Percentiles rank a stretch among this genome's conserved stretches.
These are phyloP conservation scores for Latrodectus hesperus DNA, from an alignment of 2,888 invertebrate genomes.

Conservation along the genomic window DNA sequence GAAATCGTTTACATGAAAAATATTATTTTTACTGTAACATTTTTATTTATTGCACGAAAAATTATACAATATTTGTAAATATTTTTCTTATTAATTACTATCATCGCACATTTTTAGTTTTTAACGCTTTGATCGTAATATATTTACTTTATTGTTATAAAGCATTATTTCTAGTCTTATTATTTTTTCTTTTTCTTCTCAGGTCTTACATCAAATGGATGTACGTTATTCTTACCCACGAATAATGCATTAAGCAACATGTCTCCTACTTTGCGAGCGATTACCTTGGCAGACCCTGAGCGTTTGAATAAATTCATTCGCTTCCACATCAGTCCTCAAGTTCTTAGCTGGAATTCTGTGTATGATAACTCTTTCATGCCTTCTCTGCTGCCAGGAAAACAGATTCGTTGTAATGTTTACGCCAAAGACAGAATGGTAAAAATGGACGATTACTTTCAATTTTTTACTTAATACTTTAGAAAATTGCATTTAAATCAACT, in stretches of 20 bases:
- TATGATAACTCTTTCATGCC: slow-evolving; percentile 61
- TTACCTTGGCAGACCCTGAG: slow-evolving; percentile 52
- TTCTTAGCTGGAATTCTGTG: slow-evolving; percentile 46
- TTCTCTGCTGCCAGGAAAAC: slow-evolving; percentile 53
- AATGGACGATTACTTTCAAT: background rate
- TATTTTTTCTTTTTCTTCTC: background rate
- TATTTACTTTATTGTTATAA: background rate
- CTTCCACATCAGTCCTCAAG: slow-evolving; percentile 67
- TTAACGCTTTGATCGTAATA: background rate
- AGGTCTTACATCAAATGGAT: slow-evolving; percentile 35
- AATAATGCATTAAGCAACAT: slow-evolving; percentile 68
- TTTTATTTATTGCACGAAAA: background rate
- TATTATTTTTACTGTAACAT: no score
- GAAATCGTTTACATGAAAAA: no score
- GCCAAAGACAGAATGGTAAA: slow-evolving; percentile 59
- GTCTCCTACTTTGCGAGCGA: slow-evolving; percentile 64
- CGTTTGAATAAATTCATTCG: slow-evolving; percentile 61
- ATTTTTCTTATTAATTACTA: background rate
- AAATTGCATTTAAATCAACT: no score
- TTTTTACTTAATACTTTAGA: no score
- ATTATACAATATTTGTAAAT: background rate
- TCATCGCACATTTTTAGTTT: background rate
- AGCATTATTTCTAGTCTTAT: background rate
- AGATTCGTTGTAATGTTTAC: slow-evolving; percentile 68
- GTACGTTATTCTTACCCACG: slow-evolving; percentile 69